Conservation (phyloP, 2,888 invertebrate species). For the Serrognathus titanus region DNA sequence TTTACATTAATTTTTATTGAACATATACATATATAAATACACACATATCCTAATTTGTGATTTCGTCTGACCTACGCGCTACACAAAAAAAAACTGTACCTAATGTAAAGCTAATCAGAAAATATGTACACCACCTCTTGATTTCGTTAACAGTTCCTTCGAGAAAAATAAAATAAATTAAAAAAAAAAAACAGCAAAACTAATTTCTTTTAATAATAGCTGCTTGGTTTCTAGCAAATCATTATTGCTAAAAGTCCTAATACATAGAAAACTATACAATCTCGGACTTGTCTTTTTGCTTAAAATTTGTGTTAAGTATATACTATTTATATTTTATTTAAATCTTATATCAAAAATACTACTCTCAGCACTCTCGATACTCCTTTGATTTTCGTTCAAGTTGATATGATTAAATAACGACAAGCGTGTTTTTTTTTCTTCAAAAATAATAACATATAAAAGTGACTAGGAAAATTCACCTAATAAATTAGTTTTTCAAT, state of each 20-base stretch:
- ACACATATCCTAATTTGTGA: constrained; percentile 18
- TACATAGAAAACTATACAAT: neutral
- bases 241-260: neutral
- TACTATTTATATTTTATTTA: neutral
- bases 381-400: constrained; percentile 6
- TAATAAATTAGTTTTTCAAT: constrained; percentile 18
- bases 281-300: neutral
- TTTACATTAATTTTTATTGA: constrained; percentile 17
- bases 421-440: constrained; percentile 13
- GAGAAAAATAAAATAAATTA: neutral
- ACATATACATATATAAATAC: constrained; percentile 20
- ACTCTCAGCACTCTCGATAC: constrained; percentile 4
- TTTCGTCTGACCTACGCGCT: constrained; percentile 5
- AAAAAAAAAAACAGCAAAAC: too few species aligned
- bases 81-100: constrained; percentile 6
- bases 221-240: too few species aligned
- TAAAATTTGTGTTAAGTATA: neutral
- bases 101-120: constrained; percentile 14
- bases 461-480: constrained; percentile 27
- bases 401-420: constrained; percentile 13
- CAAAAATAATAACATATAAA: constrained; percentile 15
- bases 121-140: constrained; percentile 16
- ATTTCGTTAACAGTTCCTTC: neutral
- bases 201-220: too few species aligned
- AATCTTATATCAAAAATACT: constrained; percentile 16